Conservation (phyloP, 2,888 invertebrate species). For the Drosophila neonasuta region DNA sequence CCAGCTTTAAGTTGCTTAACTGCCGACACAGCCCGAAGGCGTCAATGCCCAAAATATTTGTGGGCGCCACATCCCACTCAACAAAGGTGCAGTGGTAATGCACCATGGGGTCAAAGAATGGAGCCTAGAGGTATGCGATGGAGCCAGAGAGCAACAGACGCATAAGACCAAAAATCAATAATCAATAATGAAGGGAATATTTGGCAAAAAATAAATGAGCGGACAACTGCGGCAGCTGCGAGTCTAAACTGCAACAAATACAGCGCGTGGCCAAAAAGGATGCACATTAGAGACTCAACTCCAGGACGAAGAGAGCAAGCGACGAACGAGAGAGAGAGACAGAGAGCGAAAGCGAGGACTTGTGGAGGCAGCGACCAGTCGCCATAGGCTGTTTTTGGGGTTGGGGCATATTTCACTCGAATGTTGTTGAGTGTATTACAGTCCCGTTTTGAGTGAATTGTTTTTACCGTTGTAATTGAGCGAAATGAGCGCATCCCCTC, state of each 20-base stretch:
- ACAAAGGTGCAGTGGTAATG: neutral
- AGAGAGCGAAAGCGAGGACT: constrained; percentile 17
- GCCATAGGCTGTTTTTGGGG: constrained; percentile 47
- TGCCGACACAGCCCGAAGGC: constrained; percentile 14
- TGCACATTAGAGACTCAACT: constrained; percentile 50
- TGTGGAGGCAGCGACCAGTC: constrained; percentile 56
- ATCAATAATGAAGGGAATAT: constrained; percentile 64
- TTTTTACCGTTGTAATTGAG: constrained; percentile 43
- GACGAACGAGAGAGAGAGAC: constrained; percentile 7
- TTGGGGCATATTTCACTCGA: constrained; percentile 60
- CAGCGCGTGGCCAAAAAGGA: constrained; percentile 61
- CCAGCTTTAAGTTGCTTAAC: constrained; percentile 50
- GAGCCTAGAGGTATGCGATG: neutral
- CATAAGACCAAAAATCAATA: constrained; percentile 64
- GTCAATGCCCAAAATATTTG: constrained; percentile 19
- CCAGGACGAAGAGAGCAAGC: constrained; percentile 29
- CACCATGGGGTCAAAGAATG: constrained; percentile 13
- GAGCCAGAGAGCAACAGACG: constrained; percentile 7
- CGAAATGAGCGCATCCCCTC: constrained; percentile 15
- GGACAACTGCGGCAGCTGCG: constrained; percentile 52
- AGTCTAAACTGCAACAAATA: constrained; percentile 60
- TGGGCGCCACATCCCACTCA: neutral
- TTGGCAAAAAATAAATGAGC: constrained; percentile 40
- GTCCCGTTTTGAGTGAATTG: constrained; percentile 52
- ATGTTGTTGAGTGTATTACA: constrained; percentile 48